These are phyloP conservation scores for Plectropomus leopardus DNA, from an alignment of 2,113 vertebrate genomes.

Conservation along the genomic window DNA sequence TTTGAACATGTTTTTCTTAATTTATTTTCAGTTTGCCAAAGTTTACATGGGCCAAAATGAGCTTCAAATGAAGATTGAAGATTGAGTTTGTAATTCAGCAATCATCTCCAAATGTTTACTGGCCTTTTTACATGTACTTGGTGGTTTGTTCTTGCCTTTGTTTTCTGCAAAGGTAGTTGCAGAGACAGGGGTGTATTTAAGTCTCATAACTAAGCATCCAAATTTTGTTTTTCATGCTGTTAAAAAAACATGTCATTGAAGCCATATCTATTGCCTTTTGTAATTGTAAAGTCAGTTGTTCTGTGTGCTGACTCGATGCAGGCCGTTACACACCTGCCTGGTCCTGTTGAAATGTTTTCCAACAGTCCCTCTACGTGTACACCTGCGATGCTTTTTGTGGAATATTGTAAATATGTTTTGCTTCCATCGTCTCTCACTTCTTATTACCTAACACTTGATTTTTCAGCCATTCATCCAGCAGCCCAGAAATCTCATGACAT, in stretches of 20 bases:
- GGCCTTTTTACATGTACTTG: slow-evolving; percentile 37
- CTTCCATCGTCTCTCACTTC: slow-evolving; percentile 7
- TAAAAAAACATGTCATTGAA: slow-evolving; percentile 56
- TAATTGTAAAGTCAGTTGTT: slow-evolving; percentile 27
- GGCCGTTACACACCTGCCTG: slow-evolving; percentile 20
- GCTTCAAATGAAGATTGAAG: slow-evolving; percentile 14
- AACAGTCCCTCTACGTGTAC: slow-evolving; percentile 43
- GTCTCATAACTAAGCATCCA: slow-evolving; percentile 1
- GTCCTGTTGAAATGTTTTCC: slow-evolving; percentile 29
- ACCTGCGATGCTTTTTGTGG: slow-evolving; percentile 53
- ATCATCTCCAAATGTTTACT: slow-evolving; percentile 28
- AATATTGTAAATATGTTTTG: slow-evolving; percentile 76
- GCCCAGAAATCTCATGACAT: neutral
- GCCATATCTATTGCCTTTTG: slow-evolving; percentile 72
- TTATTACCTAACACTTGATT: neutral
- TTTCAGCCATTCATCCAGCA: neutral
- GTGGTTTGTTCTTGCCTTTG: slow-evolving; percentile 23
- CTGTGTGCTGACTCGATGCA: slow-evolving; percentile 7
- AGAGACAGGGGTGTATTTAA: neutral
- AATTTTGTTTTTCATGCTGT: slow-evolving; percentile 17
- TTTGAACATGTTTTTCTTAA: slow-evolving; percentile 33
- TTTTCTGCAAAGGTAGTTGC: neutral
- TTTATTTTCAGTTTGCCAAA: slow-evolving; percentile 77
- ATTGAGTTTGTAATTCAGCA: slow-evolving; percentile 6
- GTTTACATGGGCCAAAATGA: slow-evolving; percentile 37